Evolutionary conservation across 2,797 vertebrate species (phyloP), one percentile per base, ranked within the genome.

Genomic region (Erpetoichthys calabaricus): DNA sequence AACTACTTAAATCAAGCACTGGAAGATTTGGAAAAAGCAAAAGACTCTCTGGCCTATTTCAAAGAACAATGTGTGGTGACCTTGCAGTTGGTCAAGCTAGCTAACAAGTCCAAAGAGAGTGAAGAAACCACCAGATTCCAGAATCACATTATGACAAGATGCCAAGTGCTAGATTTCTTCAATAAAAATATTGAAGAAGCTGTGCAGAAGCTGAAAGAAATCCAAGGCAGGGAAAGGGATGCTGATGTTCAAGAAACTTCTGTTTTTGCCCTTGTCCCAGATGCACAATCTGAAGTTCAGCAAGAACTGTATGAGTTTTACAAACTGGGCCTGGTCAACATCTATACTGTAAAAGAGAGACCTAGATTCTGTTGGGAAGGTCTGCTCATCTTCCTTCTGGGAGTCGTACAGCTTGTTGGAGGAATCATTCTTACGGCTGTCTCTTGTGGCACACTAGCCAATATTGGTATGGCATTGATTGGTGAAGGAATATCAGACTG

Each of bases 311-410:
- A 44, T 44, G 59, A 59, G 0, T 43, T 71, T 7, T 66, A 69
- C 5, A 63, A 71, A 9, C 63, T 59, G 4, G 69, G 69, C 41
- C 63, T 71, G 1, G 59, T 58, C 4, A 55, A 65, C 56, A 62
- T 71, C 6, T 71, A 67, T 56, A 62, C 68, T 42, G 62, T 71
- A 1, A 59, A 71, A 49, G 5, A 68, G 46, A 68, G 68, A 49
- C 70, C 68, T 6, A 53, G 51, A 47, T 70, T 70, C 9, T 57
- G 59, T 44, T 4, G 65, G 0, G 47, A 60, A 45, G 64, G 66
- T 25, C 54, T 70, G 6, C 53, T 68, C 4, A 65, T 62, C 60
- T 62, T 62, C 9, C 1, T 70, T 3, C 50, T 72, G 5, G 68
- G 68, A 1, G 10, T 45, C 6, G 3, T 56, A 2, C 70, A 72